phyloP scores from a whole-genome alignment of 2,113 vertebrate species.

The Hippocampus abdominalis region DNA sequence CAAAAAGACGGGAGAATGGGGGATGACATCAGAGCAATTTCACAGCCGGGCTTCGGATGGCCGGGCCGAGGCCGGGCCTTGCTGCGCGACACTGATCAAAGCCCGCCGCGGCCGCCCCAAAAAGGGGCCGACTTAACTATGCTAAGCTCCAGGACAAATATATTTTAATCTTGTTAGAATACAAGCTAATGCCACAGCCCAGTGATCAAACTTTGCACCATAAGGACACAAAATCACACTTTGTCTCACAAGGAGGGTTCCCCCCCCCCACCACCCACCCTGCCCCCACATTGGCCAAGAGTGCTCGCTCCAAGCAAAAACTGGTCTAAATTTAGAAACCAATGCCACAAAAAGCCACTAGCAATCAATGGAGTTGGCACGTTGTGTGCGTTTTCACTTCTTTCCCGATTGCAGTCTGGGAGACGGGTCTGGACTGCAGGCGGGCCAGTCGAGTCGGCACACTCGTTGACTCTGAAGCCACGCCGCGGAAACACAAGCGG shows the following conservation, averaged over 20 bases:
- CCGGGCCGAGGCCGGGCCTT: slow-evolving; percentile 83
- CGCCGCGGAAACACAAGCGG: too few species aligned
- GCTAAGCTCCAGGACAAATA: slow-evolving; percentile 99
- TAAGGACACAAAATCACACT: slow-evolving; percentile 49
- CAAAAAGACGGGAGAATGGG: slow-evolving; percentile 86
- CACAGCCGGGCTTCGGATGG: slow-evolving; percentile 91
- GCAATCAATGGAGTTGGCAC: too few species aligned
- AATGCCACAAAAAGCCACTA: too few species aligned
- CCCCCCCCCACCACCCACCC: too few species aligned
- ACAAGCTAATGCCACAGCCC: slow-evolving; percentile 97
- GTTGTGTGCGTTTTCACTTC: too few species aligned
- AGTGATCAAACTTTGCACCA: slow-evolving; percentile 87
- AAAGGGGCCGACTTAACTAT: slow-evolving; percentile 88
- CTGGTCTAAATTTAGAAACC: too few species aligned
- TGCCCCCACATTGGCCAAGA: not conserved
- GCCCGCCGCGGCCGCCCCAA: slow-evolving; percentile 79
- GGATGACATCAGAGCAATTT: slow-evolving; percentile 99
- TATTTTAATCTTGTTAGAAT: slow-evolving; percentile 99
- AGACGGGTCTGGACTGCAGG: too few species aligned
- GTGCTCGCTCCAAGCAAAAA: not conserved
- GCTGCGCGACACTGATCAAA: slow-evolving; percentile 97
- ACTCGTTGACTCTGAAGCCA: too few species aligned
- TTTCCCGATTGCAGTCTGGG: too few species aligned
- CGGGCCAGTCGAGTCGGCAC: too few species aligned
- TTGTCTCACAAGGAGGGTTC: slow-evolving; percentile 4